Evolutionary conservation across 2,888 invertebrate genomes (phyloP).

Genomic region (Cantharis rustica): DNA sequence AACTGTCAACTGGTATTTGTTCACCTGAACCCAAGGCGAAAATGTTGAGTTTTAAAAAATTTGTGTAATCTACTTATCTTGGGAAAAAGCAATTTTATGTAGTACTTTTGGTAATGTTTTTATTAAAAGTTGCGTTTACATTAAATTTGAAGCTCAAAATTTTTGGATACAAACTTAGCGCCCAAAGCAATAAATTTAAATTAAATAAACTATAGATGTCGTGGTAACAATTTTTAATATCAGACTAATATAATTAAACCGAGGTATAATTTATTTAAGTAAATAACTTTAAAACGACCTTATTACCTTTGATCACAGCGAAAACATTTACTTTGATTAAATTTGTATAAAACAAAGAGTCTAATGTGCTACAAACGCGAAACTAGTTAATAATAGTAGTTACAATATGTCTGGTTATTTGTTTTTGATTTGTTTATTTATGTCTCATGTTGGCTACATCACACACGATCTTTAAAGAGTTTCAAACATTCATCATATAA

Average conservation of each 20-base stretch:
- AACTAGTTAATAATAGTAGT: slow-evolving; percentile 28
- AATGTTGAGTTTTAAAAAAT: neutral
- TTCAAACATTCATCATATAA: slow-evolving; percentile 29
- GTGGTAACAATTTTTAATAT: neutral
- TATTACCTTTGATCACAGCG: neutral
- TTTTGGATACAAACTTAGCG: neutral
- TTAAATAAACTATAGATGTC: neutral
- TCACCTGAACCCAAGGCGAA: neutral
- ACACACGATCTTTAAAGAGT: slow-evolving; percentile 22
- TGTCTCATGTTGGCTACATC: slow-evolving; percentile 27
- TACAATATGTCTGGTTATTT: slow-evolving; percentile 18
- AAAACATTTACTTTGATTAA: slow-evolving; percentile 8
- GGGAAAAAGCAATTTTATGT: too few relatives aligned
- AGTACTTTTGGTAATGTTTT: neutral
- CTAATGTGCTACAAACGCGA: slow-evolving; percentile 11
- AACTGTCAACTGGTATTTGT: neutral
- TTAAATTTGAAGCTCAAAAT: neutral
- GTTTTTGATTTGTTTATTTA: slow-evolving; percentile 25
- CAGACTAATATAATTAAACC: neutral
- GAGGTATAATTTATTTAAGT: neutral
- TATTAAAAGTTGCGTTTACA: neutral
- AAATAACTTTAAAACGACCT: neutral
- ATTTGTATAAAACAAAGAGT: slow-evolving; percentile 3
- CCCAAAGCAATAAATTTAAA: neutral
- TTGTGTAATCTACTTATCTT: neutral